Base-by-base conservation (phyloP, 2,797 vertebrate genomes). In the Dendrocincla tyrannina region DNA sequence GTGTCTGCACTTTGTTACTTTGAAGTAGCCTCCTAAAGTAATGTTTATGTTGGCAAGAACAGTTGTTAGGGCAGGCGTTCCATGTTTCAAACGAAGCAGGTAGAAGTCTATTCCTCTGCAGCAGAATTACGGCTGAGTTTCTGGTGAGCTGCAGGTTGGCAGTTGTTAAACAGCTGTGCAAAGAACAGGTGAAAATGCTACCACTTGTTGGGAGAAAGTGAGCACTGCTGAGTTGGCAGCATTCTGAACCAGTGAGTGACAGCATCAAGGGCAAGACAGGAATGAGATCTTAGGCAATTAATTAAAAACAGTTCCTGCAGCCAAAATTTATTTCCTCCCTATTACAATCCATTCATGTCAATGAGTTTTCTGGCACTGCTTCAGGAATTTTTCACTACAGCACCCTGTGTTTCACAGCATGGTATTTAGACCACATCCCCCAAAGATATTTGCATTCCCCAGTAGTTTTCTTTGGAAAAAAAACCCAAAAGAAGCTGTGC, bases 291-390 rank as follows among this genome's bases (percentile, higher is more conserved):
- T 18, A 59, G 74, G 70, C 28, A 79, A 87, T 95, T 92, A 69
- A 87, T 90, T 90, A 85, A 85, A 85, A 91, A 4, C 72, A 69
- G 52, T 72, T 85, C 84, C 70, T 52, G 67, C 84, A 87, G 77
- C 62, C 83, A 86, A 69, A 80, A 59, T 86, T 90, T 82, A 44
- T 83, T 88, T 84, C 83, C 88, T 85, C 77, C 70, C 55, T 44
- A 4, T 84, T 81, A 78, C 69, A 66, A 67, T 78, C 67, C 64
- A 49, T 89, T 92, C 87, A 69, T 69, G 67, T 76, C 83, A 70
- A 59, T 75, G 85, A 89, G 58, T 70, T 68, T 82, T 69, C 80
- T 95, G 91, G 73, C 67, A 2, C 37, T 10, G 52, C 67, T 82
- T 81, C 78, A 79, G 70, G 59, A 74, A 52, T 59, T 84, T 68